Evolutionary conservation across 2,797 vertebrate genomes (phyloP).

Genomic region (Ctenosaura bakeri): DNA sequence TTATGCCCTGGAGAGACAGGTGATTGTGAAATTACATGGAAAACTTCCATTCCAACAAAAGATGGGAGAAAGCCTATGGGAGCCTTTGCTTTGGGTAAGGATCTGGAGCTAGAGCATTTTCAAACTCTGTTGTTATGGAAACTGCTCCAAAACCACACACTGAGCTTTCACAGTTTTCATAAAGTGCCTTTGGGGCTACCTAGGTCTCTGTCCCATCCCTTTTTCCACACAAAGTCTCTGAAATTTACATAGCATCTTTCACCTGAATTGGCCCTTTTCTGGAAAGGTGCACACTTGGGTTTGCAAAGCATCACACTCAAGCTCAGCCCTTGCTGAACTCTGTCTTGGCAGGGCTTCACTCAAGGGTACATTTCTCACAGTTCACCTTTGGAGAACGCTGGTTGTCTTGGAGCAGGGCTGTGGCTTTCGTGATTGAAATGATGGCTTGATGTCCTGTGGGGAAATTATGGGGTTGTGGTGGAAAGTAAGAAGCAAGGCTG

Average conservation of each 20-base stretch:
- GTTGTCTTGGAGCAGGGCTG: not conserved
- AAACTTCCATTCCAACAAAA: not conserved
- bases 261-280: not conserved
- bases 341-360: not conserved
- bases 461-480: slow-evolving; percentile 2
- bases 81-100: not conserved
- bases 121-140: not conserved
- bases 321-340: not conserved
- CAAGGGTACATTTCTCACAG: not conserved
- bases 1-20: not conserved
- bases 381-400: not conserved
- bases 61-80: not conserved
- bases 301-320: not conserved
- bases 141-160: not conserved
- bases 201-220: not conserved
- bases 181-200: not conserved
- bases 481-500: not conserved
- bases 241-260: not conserved
- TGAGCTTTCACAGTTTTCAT: not conserved
- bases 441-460: fast-evolving
- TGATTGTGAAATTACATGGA: not conserved
- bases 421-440: not conserved
- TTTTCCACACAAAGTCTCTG: not conserved
- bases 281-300: not conserved
- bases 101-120: not conserved